Base-by-base conservation (phyloP, 2,888 invertebrate genomes). In the Synergus gifuensis region DNA sequence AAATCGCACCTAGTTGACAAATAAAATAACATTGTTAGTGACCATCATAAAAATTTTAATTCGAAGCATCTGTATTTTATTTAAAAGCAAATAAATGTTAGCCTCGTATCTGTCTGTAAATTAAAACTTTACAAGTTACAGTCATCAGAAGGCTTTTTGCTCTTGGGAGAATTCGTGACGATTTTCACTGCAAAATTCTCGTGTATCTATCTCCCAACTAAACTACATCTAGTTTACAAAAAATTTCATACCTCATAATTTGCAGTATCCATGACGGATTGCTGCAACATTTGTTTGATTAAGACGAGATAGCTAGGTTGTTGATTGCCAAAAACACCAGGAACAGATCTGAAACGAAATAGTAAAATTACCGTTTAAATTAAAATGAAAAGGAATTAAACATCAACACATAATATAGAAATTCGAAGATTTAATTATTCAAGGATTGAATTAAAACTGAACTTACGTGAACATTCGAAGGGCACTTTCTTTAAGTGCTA, bases 261-360 rank as follows among this genome's bases (percentile, higher is more conserved):
- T 85, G 95, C 94, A n/a, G 94, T 93, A 62, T 96, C 96, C 84
- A 96, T 94, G 81, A 98, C 93, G 81, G 97, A 96, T 87, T 97
- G 96, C 82, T 96, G 94, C 87, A 99, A 92, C 98, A 99, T 98
- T 92, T 98, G 97, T 91, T 98, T 98, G 88, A 99, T 99, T 54
- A 98, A 94, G 88, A 97, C 96, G 85, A 99, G 92, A 92, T 98
- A 98, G 90, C 97, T 96, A 83, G 95, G 94, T 92, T 99, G 98
- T 90, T 98, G 97, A 92, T 98, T 98, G 60, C 99, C 99, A 94
- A 99, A 99, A 78, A 99, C 97, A 58, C 98, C 98, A 40, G 99
- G 99, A 54, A 99, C 98, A 87, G 97, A 95, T 85, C 97, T 97
- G 92, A 83, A 91, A 36, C 18, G 4, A 40, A 73, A 16, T 16